These are phyloP conservation scores for Chrysina gloriosa DNA, from an alignment of 2,888 invertebrate genomes.

Conservation along the genomic window DNA sequence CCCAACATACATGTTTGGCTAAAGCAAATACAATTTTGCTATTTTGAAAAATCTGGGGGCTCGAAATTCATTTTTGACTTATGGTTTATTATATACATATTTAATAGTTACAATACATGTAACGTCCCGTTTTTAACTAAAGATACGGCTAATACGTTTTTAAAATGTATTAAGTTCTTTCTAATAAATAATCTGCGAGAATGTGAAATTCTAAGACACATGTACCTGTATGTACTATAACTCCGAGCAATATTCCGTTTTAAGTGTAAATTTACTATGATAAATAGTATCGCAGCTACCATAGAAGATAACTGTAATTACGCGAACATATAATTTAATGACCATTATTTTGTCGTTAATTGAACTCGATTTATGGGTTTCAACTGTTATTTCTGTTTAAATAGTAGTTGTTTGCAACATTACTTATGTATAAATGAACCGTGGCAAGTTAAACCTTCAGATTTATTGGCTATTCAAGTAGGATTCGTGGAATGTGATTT, in stretches of 20 bases:
- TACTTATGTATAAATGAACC: neutral
- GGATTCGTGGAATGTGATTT: too few species aligned
- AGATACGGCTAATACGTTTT: too few species aligned
- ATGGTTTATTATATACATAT: too few species aligned
- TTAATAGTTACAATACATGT: too few species aligned
- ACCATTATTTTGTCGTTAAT: neutral
- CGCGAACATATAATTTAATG: constrained; percentile 13
- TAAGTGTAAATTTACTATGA: neutral
- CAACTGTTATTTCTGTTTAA: neutral
- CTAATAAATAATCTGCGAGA: too few species aligned
- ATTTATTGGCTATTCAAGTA: neutral
- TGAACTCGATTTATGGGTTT: constrained; percentile 5
- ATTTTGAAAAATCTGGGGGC: too few species aligned
- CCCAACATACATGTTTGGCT: too few species aligned
- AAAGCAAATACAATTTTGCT: too few species aligned
- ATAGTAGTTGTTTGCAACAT: constrained; percentile 9
- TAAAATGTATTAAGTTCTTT: too few species aligned
- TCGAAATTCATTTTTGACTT: too few species aligned
- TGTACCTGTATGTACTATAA: neutral
- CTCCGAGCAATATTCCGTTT: neutral
- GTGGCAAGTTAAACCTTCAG: neutral
- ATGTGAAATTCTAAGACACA: neutral
- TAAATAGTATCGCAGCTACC: constrained; percentile 5
- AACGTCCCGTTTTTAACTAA: too few species aligned
- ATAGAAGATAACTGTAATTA: constrained; percentile 1